Evolutionary conservation across 2,888 invertebrate genomes (phyloP), one percentile per base, ranked within the genome.

Genomic region (Amblyteles armatorius): DNA sequence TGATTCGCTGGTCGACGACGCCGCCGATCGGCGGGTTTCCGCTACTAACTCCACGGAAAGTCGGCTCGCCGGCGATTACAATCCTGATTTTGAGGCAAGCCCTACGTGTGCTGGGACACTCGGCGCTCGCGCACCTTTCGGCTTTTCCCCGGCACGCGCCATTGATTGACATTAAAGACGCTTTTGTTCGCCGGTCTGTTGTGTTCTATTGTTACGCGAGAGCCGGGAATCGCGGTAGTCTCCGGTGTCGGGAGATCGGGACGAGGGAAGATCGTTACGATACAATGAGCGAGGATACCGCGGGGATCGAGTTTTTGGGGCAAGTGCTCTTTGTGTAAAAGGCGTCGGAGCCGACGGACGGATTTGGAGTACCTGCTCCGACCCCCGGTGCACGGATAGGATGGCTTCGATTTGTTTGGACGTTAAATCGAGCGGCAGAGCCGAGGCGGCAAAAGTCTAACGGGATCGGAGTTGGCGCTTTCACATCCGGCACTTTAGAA

Each of bases 301-400:
- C 48, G 33, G n/a, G 65, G 57, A 77, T 71, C 40, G 44, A 22
- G 36, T 77, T 77, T 77, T 65, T 40, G 50, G 76, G 26, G 29
- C 67, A 9, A 52, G 60, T 76, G 33, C 50, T 19, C 60, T 67
- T 60, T 69, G 36, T 71, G 26, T 13, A 4, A 68, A 26, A 68
- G 52, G 33, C 36, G 48, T 48, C 67, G 29, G 44, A 67, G 55
- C 33, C 67, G 48, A 55, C 36, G 68, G 16, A 44, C 55, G 72
- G 55, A 71, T 78, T 67, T 78, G 72, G 9, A 60, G 36, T 82
- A 82, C 82, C 77, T 77, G 69, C 57, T 22, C 57, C 11, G 22
- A 3, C 11, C 57, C 2, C 26, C 16, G 55, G 26, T 72, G 40
- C 57, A 22, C 19, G 55, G 40, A 11, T 65, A 1, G 52, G 65